Percentiles rank a stretch among this genome's conserved stretches.
phyloP scores from a whole-genome alignment of 2,797 vertebrate genomes.

The Acanthurus tractus region DNA sequence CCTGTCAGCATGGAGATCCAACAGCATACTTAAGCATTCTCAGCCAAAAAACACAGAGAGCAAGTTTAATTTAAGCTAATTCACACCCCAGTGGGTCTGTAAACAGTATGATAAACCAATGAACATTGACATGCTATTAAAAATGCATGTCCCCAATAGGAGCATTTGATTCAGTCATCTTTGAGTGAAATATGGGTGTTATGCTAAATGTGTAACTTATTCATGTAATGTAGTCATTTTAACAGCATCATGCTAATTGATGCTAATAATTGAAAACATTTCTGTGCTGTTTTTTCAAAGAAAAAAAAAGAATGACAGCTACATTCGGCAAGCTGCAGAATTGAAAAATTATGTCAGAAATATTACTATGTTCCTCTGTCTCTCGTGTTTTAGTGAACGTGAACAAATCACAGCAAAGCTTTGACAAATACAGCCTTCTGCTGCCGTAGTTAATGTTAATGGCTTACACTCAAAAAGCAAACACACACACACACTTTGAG shows the following conservation, averaged over 20 bases:
- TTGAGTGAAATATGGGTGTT: slow-evolving; percentile 34
- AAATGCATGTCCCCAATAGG: slow-evolving; percentile 61
- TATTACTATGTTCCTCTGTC: slow-evolving; percentile 3
- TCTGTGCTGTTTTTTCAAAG: neutral
- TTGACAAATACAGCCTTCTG: slow-evolving; percentile 41
- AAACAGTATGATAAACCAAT: slow-evolving; percentile 64
- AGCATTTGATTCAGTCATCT: slow-evolving; percentile 55
- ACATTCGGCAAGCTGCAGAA: neutral
- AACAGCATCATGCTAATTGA: slow-evolving; percentile 40
- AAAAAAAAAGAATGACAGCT: slow-evolving; percentile 18
- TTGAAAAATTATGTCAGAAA: slow-evolving; percentile 22
- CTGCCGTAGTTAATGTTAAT: slow-evolving; percentile 73
- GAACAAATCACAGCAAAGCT: slow-evolving; percentile 44
- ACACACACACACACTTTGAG: slow-evolving; percentile 59
- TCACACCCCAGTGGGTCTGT: slow-evolving; percentile 52
- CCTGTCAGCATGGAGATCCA: slow-evolving; percentile 70
- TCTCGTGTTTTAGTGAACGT: slow-evolving; percentile 40
- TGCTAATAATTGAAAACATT: slow-evolving; percentile 27
- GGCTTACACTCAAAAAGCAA: slow-evolving; percentile 48
- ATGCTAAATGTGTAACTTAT: slow-evolving; percentile 57
- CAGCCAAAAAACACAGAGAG: slow-evolving; percentile 53
- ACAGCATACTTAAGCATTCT: slow-evolving; percentile 73
- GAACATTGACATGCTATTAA: slow-evolving; percentile 60
- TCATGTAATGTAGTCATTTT: slow-evolving; percentile 39
- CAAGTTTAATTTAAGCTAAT: slow-evolving; percentile 67